A percentile compares a stretch with the other conserved stretches of the same genome.
phyloP scores from a whole-genome alignment of 2,797 vertebrate species.

The Linurgus olivaceus region DNA sequence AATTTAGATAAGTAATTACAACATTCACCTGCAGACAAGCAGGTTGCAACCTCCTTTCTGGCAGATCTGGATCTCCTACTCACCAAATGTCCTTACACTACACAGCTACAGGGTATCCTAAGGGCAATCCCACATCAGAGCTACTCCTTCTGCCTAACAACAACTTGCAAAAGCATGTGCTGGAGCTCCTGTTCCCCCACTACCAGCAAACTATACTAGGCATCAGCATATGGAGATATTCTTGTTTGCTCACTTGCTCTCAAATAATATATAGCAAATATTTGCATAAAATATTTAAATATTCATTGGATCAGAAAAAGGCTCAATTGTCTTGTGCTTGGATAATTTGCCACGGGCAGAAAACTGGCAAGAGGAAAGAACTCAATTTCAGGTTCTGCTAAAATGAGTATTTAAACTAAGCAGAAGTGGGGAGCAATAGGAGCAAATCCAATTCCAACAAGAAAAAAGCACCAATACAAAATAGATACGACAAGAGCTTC shows the following conservation, averaged over 20 bases:
- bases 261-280: conserved; percentile 44
- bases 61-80: neutral
- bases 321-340: neutral
- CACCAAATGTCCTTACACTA: neutral
- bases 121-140: neutral
- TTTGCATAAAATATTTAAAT: conserved; percentile 48
- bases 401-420: neutral
- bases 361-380: neutral
- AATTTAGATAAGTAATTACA: neutral
- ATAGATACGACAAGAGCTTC: neutral
- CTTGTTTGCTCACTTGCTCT: conserved; percentile 36
- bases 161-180: neutral
- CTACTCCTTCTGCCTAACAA: neutral
- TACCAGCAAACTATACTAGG: neutral
- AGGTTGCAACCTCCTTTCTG: neutral
- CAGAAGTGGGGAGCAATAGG: neutral
- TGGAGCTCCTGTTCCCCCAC: neutral
- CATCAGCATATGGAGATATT: conserved; percentile 20
- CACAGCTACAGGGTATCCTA: neutral
- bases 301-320: conserved; percentile 25
- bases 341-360: neutral
- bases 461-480: neutral
- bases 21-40: neutral
- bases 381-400: neutral
- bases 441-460: conserved; percentile 8